A percentile compares a stretch with the other conserved stretches of the same genome.
Conservation (phyloP, 2,888 invertebrate genomes). For the Megamerina dolium region DNA sequence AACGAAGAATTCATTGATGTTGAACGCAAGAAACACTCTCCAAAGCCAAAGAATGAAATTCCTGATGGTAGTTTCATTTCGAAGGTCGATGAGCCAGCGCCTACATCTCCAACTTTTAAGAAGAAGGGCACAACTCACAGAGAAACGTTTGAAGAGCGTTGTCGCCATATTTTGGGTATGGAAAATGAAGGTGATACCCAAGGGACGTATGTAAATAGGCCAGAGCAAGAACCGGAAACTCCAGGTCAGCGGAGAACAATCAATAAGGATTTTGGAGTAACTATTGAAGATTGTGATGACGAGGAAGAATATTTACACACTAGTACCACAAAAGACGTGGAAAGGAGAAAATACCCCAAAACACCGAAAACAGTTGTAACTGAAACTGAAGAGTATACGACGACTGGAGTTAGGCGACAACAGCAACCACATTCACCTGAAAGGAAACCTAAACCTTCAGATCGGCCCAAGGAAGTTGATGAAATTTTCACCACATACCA, state of each 20-base stretch:
- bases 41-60: slow-evolving; percentile 20
- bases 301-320: slow-evolving; percentile 20
- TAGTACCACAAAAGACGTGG: neutral
- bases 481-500: neutral
- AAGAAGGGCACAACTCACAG: slow-evolving; percentile 59
- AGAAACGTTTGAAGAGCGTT: slow-evolving; percentile 69
- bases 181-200: slow-evolving; percentile 41
- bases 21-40: slow-evolving; percentile 14
- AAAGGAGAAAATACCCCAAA: neutral
- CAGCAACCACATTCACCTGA: neutral
- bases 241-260: slow-evolving; percentile 3
- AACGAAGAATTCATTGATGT: slow-evolving; percentile 20
- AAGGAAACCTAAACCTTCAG: slow-evolving; percentile 2
- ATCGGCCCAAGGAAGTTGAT: slow-evolving; percentile 3
- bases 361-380: neutral
- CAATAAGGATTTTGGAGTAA: slow-evolving; percentile 28
- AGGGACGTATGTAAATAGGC: slow-evolving; percentile 27
- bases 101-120: slow-evolving; percentile 44
- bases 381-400: neutral
- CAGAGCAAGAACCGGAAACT: slow-evolving; percentile 17
- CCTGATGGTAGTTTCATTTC: slow-evolving; percentile 37
- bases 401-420: neutral
- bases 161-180: slow-evolving; percentile 65
- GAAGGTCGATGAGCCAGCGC: slow-evolving; percentile 24
- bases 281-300: slow-evolving; percentile 41